Conservation (phyloP, 2,888 invertebrate species). For the Argyra leucocephala region DNA sequence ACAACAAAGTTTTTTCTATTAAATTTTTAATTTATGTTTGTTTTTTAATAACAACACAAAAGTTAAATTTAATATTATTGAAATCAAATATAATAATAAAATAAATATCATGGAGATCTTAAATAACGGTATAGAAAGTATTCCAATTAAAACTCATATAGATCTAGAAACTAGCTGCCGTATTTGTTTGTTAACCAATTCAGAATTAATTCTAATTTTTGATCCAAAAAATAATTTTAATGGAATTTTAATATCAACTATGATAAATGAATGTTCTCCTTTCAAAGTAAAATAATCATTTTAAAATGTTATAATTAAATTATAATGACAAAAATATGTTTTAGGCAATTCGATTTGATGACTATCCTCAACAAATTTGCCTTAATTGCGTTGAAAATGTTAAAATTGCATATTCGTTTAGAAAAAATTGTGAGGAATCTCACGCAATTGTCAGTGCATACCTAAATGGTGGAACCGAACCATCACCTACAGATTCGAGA, state of each 20-base stretch:
- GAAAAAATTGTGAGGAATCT: conserved; percentile 36
- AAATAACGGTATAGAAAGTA: too few species aligned
- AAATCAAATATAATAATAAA: too few species aligned
- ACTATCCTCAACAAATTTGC: conserved; percentile 39
- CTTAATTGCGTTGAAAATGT: conserved; percentile 34
- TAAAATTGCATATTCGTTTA: conserved; percentile 36
- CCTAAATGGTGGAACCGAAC: conserved; percentile 25
- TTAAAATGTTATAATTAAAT: too few species aligned
- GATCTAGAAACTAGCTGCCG: neutral
- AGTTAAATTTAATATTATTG: too few species aligned
- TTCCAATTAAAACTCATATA: neutral
- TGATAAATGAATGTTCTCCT: conserved; percentile 1
- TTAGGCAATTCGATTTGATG: neutral
- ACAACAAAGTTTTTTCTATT: too few species aligned
- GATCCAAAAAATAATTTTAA: neutral
- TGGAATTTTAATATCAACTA: neutral
- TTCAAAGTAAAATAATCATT: neutral
- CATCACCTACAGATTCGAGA: neutral
- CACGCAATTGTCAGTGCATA: conserved; percentile 34
- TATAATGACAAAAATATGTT: neutral
- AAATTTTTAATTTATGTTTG: too few species aligned
- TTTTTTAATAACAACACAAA: too few species aligned
- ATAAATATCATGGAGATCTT: too few species aligned
- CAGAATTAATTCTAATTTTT: neutral
- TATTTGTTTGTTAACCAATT: neutral